Evolutionary conservation across 2,113 vertebrate species (phyloP).

Genomic region (Paradoxurus hermaphroditus): DNA sequence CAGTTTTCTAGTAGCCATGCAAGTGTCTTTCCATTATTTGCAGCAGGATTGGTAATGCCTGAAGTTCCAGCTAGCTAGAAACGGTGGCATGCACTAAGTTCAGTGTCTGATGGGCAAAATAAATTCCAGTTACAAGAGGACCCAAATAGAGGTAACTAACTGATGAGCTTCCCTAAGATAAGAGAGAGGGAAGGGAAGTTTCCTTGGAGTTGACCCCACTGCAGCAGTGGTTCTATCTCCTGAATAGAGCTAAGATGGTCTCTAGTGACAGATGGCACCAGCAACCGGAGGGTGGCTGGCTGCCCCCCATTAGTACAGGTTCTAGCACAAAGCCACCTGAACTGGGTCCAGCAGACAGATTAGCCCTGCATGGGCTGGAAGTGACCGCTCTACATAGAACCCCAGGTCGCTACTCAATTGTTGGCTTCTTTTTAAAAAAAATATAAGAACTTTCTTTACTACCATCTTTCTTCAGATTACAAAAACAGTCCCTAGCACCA

Average conservation of each 20-base stretch:
- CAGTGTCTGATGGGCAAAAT: not conserved
- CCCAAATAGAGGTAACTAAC: not conserved
- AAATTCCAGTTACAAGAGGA: not conserved
- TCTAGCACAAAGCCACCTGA: not conserved
- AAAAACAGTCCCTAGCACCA: not conserved
- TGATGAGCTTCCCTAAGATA: not conserved
- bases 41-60: rapidly evolving
- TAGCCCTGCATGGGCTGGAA: not conserved
- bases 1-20: not conserved
- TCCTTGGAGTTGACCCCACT: not conserved
- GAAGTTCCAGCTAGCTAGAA: not conserved
- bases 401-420: not conserved
- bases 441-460: not conserved
- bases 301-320: not conserved
- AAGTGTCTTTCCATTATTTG: not conserved
- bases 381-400: not conserved
- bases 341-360: not conserved
- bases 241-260: not conserved
- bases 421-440: not conserved
- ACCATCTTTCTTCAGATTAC: not conserved
- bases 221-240: not conserved
- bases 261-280: not conserved
- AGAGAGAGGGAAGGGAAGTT: rapidly evolving
- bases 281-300: not conserved
- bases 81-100: not conserved